Conservation (phyloP, 2,113 vertebrate species). For the Catagonus wagneri region DNA sequence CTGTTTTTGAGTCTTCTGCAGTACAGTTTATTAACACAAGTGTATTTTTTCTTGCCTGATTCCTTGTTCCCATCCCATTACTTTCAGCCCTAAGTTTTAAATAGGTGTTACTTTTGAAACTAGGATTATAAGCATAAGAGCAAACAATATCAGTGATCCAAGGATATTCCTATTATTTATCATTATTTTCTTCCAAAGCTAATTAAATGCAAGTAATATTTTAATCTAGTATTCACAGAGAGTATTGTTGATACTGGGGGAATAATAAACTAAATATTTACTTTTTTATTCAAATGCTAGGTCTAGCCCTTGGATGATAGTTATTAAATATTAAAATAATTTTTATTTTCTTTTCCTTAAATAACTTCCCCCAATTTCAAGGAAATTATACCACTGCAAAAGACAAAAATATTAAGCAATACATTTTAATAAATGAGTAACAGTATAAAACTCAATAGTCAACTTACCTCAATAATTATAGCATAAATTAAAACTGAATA, state of each 20-base stretch:
- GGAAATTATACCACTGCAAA: not conserved
- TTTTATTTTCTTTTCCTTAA: constrained; percentile 34
- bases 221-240: constrained; percentile 10
- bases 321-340: constrained; percentile 21
- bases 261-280: not conserved
- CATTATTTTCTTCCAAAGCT: not conserved
- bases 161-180: not conserved
- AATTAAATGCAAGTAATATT: constrained; percentile 2
- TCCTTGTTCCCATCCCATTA: not conserved
- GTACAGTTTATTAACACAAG: constrained; percentile 29
- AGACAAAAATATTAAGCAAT: not conserved
- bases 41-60: not conserved
- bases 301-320: not conserved
- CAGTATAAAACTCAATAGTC: not conserved
- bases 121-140: not conserved
- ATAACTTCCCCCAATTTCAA: not conserved
- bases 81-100: constrained; percentile 20
- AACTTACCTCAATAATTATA: not conserved
- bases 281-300: not conserved
- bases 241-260: not conserved
- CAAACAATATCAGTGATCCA: not conserved
- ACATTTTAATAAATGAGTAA: not conserved
- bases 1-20: not conserved
- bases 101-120: not conserved
- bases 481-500: not conserved